Percentiles rank a stretch among this genome's conserved stretches.
phyloP scores from a whole-genome alignment of 2,888 invertebrate genomes.

The Himalopsyche japonica region DNA sequence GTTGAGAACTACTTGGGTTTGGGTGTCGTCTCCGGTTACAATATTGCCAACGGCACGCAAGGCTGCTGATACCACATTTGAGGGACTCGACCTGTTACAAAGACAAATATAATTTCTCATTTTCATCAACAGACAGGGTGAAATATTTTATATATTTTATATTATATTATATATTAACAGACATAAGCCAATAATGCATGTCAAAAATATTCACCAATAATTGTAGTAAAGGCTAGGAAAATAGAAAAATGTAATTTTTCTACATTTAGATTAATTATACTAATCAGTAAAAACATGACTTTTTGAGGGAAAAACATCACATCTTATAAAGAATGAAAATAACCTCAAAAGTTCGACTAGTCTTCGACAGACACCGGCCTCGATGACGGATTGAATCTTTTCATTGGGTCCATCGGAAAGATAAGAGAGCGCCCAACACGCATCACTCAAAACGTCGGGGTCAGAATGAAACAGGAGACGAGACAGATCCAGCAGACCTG shows the following conservation, averaged over 20 bases:
- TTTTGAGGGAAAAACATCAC: not conserved
- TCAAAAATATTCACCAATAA: no score
- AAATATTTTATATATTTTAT: no score
- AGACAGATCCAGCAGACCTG: conserved; percentile 85
- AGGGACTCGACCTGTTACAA: not conserved
- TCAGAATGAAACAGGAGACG: conserved; percentile 86
- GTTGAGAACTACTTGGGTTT: conserved; percentile 93
- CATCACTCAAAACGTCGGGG: conserved; percentile 87
- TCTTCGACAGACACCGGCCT: conserved; percentile 89
- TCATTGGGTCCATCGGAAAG: conserved; percentile 96
- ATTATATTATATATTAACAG: no score
- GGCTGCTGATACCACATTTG: conserved; percentile 88
- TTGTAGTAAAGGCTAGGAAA: no score
- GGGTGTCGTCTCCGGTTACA: conserved; percentile 94
- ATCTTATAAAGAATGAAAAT: conserved; percentile 42
- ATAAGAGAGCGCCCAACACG: conserved; percentile 97
- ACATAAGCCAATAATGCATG: no score
- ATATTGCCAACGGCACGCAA: conserved; percentile 97
- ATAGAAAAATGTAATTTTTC: no score
- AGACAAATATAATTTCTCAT: no score
- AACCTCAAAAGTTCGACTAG: conserved; percentile 65
- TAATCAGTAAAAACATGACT: not conserved
- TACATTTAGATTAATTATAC: no score
- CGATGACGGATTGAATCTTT: conserved; percentile 96
- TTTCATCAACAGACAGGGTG: no score